These are phyloP conservation scores for Acleris emargana DNA, from an alignment of 2,888 invertebrate species.

Conservation along the genomic window DNA sequence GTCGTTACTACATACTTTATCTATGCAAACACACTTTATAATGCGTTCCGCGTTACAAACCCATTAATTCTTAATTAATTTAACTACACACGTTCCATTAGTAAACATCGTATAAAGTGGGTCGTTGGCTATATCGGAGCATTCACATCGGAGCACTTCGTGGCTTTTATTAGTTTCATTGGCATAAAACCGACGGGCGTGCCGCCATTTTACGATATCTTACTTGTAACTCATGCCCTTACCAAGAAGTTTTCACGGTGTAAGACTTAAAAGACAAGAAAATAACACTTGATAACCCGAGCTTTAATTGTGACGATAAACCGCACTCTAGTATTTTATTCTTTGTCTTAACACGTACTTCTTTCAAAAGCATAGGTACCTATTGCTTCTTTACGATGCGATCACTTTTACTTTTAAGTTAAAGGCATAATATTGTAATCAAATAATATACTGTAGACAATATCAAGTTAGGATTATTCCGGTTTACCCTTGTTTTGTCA, in stretches of 20 bases:
- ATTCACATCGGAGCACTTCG: slow-evolving; percentile 22
- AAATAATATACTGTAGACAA: too few relatives aligned
- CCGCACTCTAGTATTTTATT: background rate
- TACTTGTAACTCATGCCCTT: slow-evolving; percentile 18
- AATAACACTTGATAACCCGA: slow-evolving; percentile 4
- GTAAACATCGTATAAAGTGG: slow-evolving; percentile 9
- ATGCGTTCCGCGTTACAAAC: background rate
- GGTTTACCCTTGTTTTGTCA: too few relatives aligned
- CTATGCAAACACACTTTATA: background rate
- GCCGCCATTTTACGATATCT: slow-evolving; percentile 32
- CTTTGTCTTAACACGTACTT: too few relatives aligned
- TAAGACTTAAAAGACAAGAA: slow-evolving; percentile 3
- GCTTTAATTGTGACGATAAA: slow-evolving; percentile 11
- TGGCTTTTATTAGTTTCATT: slow-evolving; percentile 37
- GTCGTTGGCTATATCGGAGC: slow-evolving; percentile 9
- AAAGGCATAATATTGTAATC: too few relatives aligned
- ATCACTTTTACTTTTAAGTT: too few relatives aligned
- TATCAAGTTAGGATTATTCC: too few relatives aligned
- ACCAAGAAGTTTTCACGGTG: slow-evolving; percentile 6
- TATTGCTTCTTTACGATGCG: too few relatives aligned
- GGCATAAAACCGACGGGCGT: slow-evolving; percentile 36
- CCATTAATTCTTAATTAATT: slow-evolving; percentile 9
- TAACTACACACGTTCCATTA: slow-evolving; percentile 14
- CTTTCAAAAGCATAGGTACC: too few relatives aligned
- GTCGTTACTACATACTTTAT: too few relatives aligned